A percentile compares a stretch with the other conserved stretches of the same genome.
These are phyloP conservation scores for Rotaria magnacalcarata DNA, from an alignment of 2,888 invertebrate species.

Conservation along the genomic window DNA sequence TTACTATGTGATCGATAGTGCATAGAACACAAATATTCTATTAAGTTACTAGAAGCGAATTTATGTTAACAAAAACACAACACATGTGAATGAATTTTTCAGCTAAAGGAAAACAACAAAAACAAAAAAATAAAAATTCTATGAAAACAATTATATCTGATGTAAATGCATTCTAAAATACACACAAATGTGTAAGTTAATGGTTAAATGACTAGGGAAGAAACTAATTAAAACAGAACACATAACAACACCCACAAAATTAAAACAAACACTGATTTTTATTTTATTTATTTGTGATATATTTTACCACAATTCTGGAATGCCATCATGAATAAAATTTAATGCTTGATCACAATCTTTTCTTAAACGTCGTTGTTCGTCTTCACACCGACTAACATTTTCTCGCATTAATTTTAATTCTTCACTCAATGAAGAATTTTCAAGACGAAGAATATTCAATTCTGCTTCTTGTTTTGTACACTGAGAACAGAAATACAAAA, in stretches of 20 bases:
- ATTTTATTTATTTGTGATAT: neutral
- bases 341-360: conserved; percentile 37
- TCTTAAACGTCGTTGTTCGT: conserved; percentile 30
- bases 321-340: conserved; percentile 20
- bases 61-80: neutral
- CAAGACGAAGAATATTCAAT: neutral
- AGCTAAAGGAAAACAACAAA: neutral
- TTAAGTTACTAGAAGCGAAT: neutral
- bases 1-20: neutral
- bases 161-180: no score
- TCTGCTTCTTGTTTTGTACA: conserved; percentile 26
- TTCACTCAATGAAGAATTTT: conserved; percentile 22
- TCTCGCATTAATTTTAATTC: conserved; percentile 27
- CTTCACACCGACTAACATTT: neutral
- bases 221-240: neutral
- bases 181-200: neutral
- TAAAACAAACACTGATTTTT: neutral
- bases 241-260: neutral
- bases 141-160: neutral
- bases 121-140: neutral
- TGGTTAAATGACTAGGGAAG: neutral
- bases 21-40: neutral
- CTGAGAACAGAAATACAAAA: neutral
- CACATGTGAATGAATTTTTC: no score
- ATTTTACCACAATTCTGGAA: conserved; percentile 33